Conservation (phyloP, 2,797 vertebrate genomes). For the Paguma larvata region DNA sequence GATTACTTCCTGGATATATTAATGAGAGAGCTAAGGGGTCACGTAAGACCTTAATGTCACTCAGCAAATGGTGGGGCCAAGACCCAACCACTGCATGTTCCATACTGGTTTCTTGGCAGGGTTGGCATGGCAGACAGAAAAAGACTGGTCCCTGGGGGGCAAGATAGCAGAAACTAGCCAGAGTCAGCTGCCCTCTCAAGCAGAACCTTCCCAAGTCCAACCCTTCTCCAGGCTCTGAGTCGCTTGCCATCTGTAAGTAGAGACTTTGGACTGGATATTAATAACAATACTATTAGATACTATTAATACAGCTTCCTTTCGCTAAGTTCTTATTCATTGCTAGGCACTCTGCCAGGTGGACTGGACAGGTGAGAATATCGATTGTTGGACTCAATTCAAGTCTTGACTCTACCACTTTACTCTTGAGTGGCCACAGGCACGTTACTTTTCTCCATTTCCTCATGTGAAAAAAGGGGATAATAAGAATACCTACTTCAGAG, state of each 20-base stretch:
- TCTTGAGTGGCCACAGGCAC: background rate
- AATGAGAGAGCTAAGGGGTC: background rate
- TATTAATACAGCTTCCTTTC: background rate
- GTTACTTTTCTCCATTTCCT: background rate
- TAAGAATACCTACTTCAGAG: background rate
- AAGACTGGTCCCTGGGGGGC: background rate
- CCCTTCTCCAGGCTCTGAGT: background rate
- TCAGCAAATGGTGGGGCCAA: background rate
- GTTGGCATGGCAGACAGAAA: background rate
- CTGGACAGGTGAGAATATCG: background rate
- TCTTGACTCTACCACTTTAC: background rate
- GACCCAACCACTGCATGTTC: background rate
- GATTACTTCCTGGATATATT: background rate
- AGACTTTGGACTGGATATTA: background rate
- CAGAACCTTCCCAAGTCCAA: background rate
- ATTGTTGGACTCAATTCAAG: background rate
- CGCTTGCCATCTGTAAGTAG: background rate
- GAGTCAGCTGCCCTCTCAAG: background rate
- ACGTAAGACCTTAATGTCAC: background rate
- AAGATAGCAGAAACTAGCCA: background rate
- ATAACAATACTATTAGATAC: background rate
- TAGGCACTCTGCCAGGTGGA: background rate
- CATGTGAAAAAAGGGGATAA: background rate
- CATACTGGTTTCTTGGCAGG: background rate
- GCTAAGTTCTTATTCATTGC: background rate